Evolutionary conservation across 2,113 vertebrate genomes (phyloP), one percentile per base, ranked within the genome.

Genomic region (Hucho hucho): DNA sequence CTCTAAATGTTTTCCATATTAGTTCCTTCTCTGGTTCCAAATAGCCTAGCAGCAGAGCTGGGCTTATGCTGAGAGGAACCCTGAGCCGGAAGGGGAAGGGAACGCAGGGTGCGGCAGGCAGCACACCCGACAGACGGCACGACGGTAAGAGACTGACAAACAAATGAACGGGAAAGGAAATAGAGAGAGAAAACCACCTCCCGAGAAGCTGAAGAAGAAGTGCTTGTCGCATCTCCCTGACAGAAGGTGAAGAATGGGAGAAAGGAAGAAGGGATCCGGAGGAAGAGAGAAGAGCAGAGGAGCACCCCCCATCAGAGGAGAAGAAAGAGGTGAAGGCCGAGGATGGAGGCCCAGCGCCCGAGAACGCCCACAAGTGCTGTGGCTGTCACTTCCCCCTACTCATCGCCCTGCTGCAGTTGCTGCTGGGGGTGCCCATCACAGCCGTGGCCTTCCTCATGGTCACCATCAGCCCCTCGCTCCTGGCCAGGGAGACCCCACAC

Each of bases 1-100:
- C 91, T 94, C 94, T 91, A 93, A 95, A 95, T 95, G 93, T 93
- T 98, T 97, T 96, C 97, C 97, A 96, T 97, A 97, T 97, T 97
- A 97, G 97, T 96, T 94, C 96, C 93, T 82, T 93, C 89, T 90
- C 90, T 84, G 91, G 90, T 91, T 94, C 92, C 91, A 92, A 94
- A 93, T 90, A 93, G 92, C 92, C 83, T 90, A 93, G 92, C 92
- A 83, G 90, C 81, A 58, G 37, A 70, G 58, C 85, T 81, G 84
- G 89, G 86, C 81, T 92, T 81, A 84, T 88, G 83, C 87, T 79
- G 80, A 92, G 81, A 89, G 81, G 46, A 86, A 79, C 73, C 81
- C 82, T 82, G 71, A 25, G 66, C 83, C 83, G 89, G 88, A 85
- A 80, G 80, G 85, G 83, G 78, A 72, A 69, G 64, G 66, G 69